A percentile compares a stretch with the other conserved stretches of the same genome.
phyloP scores from a whole-genome alignment of 2,797 vertebrate species.

The Mus caroli region DNA sequence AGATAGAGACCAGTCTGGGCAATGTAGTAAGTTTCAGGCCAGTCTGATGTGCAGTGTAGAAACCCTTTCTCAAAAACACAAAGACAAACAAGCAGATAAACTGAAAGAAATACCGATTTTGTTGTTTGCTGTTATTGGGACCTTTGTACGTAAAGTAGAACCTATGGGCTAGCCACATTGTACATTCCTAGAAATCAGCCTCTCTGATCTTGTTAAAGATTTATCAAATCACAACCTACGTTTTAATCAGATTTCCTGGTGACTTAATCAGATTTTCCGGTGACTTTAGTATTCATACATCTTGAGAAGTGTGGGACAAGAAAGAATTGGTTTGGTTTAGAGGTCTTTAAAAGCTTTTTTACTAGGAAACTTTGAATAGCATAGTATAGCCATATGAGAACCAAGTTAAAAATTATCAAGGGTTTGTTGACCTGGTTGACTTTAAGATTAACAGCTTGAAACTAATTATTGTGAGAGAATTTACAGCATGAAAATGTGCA shows the following conservation, averaged over 20 bases:
- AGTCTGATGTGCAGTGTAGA: neutral
- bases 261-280: constrained; percentile 11
- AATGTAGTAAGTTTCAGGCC: neutral
- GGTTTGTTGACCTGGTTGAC: constrained; percentile 41
- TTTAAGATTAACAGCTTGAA: constrained; percentile 41
- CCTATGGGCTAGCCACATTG: neutral
- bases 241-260: constrained; percentile 40
- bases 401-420: constrained; percentile 31
- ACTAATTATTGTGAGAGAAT: constrained; percentile 11
- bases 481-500: neutral
- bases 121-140: neutral
- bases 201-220: neutral
- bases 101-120: neutral
- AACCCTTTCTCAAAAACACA: neutral
- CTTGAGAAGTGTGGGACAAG: constrained; percentile 2
- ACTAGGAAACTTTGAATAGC: neutral
- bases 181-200: neutral
- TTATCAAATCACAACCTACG: constrained; percentile 8
- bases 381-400: neutral
- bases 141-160: neutral
- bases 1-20: neutral
- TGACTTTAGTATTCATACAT: constrained; percentile 18
- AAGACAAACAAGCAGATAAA: neutral
- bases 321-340: constrained; percentile 58
- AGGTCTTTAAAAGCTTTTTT: constrained; percentile 48